Base-by-base conservation (phyloP, 2,797 vertebrate species). In the Cephalopachus bancanus region DNA sequence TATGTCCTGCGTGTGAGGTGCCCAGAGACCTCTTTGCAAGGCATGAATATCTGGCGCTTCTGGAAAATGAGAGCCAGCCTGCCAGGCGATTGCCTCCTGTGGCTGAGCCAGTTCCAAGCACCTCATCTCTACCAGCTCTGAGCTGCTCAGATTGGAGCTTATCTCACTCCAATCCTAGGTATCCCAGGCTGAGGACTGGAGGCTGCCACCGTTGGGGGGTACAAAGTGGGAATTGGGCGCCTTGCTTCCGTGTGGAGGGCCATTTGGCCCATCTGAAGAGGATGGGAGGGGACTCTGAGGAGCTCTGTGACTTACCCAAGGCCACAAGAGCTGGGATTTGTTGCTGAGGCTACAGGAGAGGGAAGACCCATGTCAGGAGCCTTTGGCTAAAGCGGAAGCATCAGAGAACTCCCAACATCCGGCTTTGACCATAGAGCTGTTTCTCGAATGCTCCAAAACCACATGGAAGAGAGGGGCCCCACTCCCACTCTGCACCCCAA, bases 381-480 rank as follows among this genome's bases (percentile, higher is more conserved):
- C 16, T n/a, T 1, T 1, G 17, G 14, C 53, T 22, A 0, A 49
- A 0, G 20, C 2, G 2, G 28, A 33, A 7, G 3, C 51, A 5
- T 5, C 10, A 3, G 51, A 51, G 22, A 10, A 19, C 8, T 15
- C 57, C 5, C 7, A 2, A 7, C 0, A 1, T 14, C 53, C 0
- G 12, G 7, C 49, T 5, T 2, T 12, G 22, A 53, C 11, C 10
- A 0, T 9, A 26, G 57, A 57, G n/a, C 51, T 3, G 49, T 33
- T 30, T 74, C 83, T 55, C 53, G 6, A n/a, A n/a, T 2, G 3
- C 37, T 67, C n/a, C 0, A 8, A 69, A 65, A 15, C 71, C 12
- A 0, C 24, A 15, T 9, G 7, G 53, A 10, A 9, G 37, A 5
- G 15, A 7, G 7, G 28, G 19, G 4, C 9, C 30, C 22, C 5